Conservation (phyloP, 2,113 vertebrate species). For the Dermatemys mawii region DNA sequence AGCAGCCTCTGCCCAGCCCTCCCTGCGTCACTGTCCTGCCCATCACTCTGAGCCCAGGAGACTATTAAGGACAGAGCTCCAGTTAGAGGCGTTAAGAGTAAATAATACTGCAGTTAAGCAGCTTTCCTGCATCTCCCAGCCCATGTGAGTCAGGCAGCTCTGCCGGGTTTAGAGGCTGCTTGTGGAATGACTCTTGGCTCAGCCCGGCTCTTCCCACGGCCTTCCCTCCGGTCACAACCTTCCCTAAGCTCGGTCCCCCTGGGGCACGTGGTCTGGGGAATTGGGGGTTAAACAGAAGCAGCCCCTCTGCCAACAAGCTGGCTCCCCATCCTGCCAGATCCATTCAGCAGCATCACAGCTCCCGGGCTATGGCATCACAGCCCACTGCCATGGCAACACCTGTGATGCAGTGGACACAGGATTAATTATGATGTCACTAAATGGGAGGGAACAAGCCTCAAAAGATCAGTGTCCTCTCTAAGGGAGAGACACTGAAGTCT, state of each 20-base stretch:
- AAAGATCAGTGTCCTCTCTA: background rate
- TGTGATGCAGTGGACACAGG: background rate
- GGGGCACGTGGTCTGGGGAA: background rate
- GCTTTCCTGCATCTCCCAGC: constrained; percentile 47
- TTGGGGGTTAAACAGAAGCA: background rate
- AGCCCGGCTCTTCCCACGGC: background rate
- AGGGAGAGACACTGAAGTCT: background rate
- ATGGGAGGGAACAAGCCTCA: background rate
- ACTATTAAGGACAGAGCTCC: constrained; percentile 65
- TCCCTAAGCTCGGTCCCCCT: background rate
- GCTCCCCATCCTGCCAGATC: background rate
- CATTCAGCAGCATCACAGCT: background rate
- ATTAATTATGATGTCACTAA: background rate
- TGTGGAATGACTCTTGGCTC: rapidly evolving
- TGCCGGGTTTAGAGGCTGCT: background rate
- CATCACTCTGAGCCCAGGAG: constrained; percentile 38
- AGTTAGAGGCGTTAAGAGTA: constrained; percentile 59
- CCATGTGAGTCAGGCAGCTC: constrained; percentile 24
- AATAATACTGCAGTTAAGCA: constrained; percentile 66
- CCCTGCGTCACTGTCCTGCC: background rate
- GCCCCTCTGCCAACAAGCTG: background rate
- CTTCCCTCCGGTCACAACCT: background rate
- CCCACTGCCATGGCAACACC: too few relatives aligned
- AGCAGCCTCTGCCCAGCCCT: rapidly evolving
- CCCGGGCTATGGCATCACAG: background rate